Conservation (phyloP, 2,113 vertebrate species). For the Candoia aspera region DNA sequence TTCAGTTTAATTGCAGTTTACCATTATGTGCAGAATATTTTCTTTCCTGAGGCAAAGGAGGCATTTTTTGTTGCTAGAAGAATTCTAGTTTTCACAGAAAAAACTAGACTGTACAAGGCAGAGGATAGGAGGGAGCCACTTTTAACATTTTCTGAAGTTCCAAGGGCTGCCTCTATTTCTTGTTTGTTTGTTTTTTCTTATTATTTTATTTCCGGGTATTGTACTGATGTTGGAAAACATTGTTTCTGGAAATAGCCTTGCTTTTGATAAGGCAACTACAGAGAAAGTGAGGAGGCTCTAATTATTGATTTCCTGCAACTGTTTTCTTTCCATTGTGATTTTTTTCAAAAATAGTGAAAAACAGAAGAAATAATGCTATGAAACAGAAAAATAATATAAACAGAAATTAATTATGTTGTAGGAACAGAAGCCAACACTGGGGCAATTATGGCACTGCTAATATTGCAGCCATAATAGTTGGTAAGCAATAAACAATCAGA, state of each 20-base stretch:
- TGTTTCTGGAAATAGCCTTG: not conserved
- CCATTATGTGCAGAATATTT: not conserved
- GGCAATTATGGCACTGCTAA: not conserved
- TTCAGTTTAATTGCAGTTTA: not conserved
- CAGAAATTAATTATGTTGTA: not conserved
- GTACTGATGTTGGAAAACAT: not conserved
- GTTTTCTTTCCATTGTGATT: not conserved
- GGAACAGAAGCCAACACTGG: not conserved
- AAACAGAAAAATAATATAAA: not conserved
- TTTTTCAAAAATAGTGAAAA: not conserved
- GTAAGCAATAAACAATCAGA: not conserved
- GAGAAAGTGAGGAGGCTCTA: not conserved
- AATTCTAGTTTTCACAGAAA: not conserved
- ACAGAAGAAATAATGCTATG: not conserved
- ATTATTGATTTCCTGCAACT: not conserved
- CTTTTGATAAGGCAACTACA: not conserved
- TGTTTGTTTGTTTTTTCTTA: not conserved
- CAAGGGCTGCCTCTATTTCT: not conserved
- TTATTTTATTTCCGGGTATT: not conserved
- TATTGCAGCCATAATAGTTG: not conserved
- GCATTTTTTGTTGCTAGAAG: not conserved
- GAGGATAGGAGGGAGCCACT: not conserved
- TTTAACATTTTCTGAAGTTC: not conserved
- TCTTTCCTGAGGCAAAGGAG: not conserved
- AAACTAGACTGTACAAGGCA: not conserved